Percentiles rank a stretch among this genome's conserved stretches.
phyloP scores from a whole-genome alignment of 2,797 vertebrate species.

The Sparus aurata region DNA sequence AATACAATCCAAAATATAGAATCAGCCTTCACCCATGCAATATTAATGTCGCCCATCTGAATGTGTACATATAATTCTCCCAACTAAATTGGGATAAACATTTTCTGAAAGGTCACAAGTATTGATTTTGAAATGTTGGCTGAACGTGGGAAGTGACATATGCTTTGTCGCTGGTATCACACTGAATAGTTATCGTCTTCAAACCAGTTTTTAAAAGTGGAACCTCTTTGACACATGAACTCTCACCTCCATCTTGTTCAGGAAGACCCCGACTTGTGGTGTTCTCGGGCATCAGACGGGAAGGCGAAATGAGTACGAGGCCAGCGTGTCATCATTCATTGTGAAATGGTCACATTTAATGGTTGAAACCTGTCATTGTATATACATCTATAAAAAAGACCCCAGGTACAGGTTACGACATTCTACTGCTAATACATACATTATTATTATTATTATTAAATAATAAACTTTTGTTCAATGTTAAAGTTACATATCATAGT shows the following conservation, averaged over 20 bases:
- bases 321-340: slow-evolving; percentile 82
- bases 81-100: neutral
- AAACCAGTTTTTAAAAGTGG: neutral
- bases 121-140: slow-evolving; percentile 23
- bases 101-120: slow-evolving; percentile 10
- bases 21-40: neutral
- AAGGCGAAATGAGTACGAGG: slow-evolving; percentile 59
- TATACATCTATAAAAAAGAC: slow-evolving; percentile 99
- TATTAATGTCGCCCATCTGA: neutral
- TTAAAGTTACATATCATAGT: slow-evolving; percentile 92
- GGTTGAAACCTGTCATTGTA: slow-evolving; percentile 95
- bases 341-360: slow-evolving; percentile 99
- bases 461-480: slow-evolving; percentile 91
- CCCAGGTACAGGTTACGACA: slow-evolving; percentile 97
- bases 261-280: neutral
- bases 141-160: neutral
- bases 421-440: slow-evolving; percentile 92
- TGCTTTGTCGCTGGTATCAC: neutral
- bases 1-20: neutral
- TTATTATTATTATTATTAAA: slow-evolving; percentile 88
- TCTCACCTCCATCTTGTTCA: neutral
- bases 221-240: neutral
- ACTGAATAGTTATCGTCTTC: neutral
- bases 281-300: neutral
- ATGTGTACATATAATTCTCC: neutral